Evolutionary conservation across 2,888 invertebrate species (phyloP).

Genomic region (Napeogenes sylphis): DNA sequence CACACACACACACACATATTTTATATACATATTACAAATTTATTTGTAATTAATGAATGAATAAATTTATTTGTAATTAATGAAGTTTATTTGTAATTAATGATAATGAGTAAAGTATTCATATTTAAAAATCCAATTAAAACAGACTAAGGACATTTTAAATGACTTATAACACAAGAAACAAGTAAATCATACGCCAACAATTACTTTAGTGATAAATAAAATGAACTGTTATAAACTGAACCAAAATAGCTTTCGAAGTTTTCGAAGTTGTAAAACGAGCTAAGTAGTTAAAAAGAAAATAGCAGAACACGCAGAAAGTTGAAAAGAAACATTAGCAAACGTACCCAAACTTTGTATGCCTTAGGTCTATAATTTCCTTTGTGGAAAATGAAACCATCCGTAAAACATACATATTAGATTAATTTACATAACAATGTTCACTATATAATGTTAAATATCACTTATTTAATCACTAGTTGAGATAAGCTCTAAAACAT

Average conservation of each 20-base stretch:
- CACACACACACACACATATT: too few relatives aligned
- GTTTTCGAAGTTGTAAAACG: background rate
- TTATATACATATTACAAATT: too few relatives aligned
- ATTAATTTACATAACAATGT: slow-evolving; percentile 45
- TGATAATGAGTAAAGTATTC: too few relatives aligned
- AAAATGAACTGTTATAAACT: slow-evolving; percentile 1
- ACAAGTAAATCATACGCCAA: background rate
- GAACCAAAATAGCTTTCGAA: background rate
- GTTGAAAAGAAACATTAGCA: slow-evolving; percentile 40
- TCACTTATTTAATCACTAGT: slow-evolving; percentile 67
- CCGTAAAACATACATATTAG: slow-evolving; percentile 41
- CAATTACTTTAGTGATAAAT: background rate
- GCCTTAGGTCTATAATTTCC: slow-evolving; percentile 47
- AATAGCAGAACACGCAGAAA: slow-evolving; percentile 37
- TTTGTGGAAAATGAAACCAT: slow-evolving; percentile 50
- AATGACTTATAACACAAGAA: background rate
- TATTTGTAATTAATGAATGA: too few relatives aligned
- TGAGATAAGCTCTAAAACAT: slow-evolving; percentile 53
- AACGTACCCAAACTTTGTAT: slow-evolving; percentile 48
- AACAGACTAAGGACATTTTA: too few relatives aligned
- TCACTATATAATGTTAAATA: slow-evolving; percentile 65
- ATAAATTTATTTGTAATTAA: too few relatives aligned
- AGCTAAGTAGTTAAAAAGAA: slow-evolving; percentile 21
- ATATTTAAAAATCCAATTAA: too few relatives aligned
- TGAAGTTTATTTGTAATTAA: too few relatives aligned